These are phyloP conservation scores for Myotis myotis DNA, from an alignment of 2,797 vertebrate genomes.

Conservation along the genomic window DNA sequence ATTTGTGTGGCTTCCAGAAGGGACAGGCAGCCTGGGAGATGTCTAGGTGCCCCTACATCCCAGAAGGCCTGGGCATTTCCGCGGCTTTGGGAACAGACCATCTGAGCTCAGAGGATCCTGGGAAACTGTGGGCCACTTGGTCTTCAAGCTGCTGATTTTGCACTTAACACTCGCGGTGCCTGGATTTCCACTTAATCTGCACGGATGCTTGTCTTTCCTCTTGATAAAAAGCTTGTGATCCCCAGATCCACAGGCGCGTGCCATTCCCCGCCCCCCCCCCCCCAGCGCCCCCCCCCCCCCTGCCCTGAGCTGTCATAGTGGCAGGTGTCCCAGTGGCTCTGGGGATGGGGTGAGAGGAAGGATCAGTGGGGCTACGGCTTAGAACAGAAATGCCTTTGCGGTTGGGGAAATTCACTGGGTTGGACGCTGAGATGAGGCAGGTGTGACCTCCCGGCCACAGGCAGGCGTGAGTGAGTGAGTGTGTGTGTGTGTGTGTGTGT, in stretches of 20 bases:
- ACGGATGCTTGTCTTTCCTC: neutral
- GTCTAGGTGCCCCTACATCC: neutral
- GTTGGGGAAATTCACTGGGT: neutral
- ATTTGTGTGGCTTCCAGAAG: neutral
- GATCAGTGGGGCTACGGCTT: neutral
- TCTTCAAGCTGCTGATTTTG: neutral
- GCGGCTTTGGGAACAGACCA: neutral
- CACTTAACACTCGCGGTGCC: neutral
- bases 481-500: accelerated
- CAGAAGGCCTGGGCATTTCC: neutral
- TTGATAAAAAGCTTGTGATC: neutral
- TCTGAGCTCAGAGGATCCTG: neutral
- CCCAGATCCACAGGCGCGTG: neutral
- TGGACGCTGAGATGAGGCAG: neutral
- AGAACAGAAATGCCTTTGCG: neutral
- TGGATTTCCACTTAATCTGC: neutral
- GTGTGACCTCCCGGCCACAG: accelerated
- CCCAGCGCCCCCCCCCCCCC: too few relatives aligned
- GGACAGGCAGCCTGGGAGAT: neutral
- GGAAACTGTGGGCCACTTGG: neutral
- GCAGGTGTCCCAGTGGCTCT: accelerated
- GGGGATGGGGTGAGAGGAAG: accelerated
- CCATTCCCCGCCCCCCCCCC: accelerated
- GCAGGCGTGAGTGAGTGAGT: accelerated
- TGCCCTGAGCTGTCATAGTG: neutral